A percentile compares a stretch with the other conserved stretches of the same genome.
Evolutionary conservation across 2,888 invertebrate genomes (phyloP).

Genomic region (Cephonodes hylas): DNA sequence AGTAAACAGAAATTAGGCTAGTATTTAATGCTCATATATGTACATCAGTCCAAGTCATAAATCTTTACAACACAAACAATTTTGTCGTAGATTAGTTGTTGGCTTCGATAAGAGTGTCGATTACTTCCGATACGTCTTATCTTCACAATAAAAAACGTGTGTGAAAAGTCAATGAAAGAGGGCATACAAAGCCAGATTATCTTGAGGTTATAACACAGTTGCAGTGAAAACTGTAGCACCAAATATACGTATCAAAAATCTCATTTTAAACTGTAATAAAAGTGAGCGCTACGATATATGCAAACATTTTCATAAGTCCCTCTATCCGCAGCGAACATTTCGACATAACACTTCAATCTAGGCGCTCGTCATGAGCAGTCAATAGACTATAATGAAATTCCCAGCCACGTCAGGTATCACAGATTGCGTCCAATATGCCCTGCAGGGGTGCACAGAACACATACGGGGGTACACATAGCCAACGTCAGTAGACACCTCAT

Average conservation of each 20-base stretch:
- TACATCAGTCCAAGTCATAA: too few relatives aligned
- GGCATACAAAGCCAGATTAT: not conserved
- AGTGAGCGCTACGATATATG: slow-evolving; percentile 5
- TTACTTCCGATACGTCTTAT: too few relatives aligned
- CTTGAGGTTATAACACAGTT: not conserved
- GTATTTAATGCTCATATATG: too few relatives aligned
- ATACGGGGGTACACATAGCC: slow-evolving; percentile 47
- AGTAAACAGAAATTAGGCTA: too few relatives aligned
- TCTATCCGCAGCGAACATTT: slow-evolving; percentile 31
- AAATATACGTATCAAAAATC: not conserved
- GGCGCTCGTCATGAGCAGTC: slow-evolving; percentile 57
- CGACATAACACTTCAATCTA: slow-evolving; percentile 44
- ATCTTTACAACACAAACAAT: too few relatives aligned
- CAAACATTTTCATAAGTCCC: slow-evolving; percentile 16
- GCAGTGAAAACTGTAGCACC: not conserved
- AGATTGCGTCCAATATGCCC: slow-evolving; percentile 74
- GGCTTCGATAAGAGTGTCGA: too few relatives aligned
- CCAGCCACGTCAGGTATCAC: slow-evolving; percentile 68
- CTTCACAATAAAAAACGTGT: not conserved
- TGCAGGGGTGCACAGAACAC: slow-evolving; percentile 57
- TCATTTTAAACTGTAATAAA: slow-evolving; percentile 1
- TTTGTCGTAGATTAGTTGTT: too few relatives aligned
- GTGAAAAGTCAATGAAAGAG: not conserved
- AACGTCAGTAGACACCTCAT: slow-evolving; percentile 38
- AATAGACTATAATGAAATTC: slow-evolving; percentile 74